Conservation (phyloP, 1,140 invertebrate genomes). For the Sycophaga agraensis region DNA sequence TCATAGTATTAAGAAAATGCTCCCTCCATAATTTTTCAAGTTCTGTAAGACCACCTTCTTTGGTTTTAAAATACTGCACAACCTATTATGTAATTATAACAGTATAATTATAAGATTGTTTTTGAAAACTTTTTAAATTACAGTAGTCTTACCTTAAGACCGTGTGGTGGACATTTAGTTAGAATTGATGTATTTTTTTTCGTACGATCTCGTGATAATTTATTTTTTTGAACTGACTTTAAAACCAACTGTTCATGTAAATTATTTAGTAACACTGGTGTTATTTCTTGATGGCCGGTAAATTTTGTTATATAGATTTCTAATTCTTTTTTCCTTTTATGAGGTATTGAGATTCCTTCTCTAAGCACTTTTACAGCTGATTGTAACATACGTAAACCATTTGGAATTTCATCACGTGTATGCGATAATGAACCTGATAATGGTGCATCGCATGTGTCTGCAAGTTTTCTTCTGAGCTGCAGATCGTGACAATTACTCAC, state of each 20-base stretch:
- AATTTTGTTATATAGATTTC: constrained; percentile 56
- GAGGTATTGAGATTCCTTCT: constrained; percentile 59
- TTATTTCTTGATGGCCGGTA: constrained; percentile 51
- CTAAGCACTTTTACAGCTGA: constrained; percentile 70
- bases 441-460: constrained; percentile 67
- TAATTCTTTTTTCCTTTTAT: constrained; percentile 57
- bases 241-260: constrained; percentile 44
- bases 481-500: constrained; percentile 71
- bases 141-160: constrained; percentile 40
- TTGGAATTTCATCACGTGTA: constrained; percentile 33
- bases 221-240: background rate
- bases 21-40: constrained; percentile 77
- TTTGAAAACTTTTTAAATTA: background rate
- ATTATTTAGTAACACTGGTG: constrained; percentile 53
- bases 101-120: constrained; percentile 37
- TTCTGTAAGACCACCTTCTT: constrained; percentile 64
- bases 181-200: constrained; percentile 27
- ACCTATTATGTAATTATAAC: constrained; percentile 57
- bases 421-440: constrained; percentile 49
- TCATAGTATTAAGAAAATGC: constrained; percentile 75
- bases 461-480: constrained; percentile 64
- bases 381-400: constrained; percentile 60
- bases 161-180: constrained; percentile 41
- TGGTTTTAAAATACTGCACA: constrained; percentile 63
- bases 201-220: background rate